Evolutionary conservation across 2,888 invertebrate species (phyloP).

Genomic region (Mactromeris polynyma): DNA sequence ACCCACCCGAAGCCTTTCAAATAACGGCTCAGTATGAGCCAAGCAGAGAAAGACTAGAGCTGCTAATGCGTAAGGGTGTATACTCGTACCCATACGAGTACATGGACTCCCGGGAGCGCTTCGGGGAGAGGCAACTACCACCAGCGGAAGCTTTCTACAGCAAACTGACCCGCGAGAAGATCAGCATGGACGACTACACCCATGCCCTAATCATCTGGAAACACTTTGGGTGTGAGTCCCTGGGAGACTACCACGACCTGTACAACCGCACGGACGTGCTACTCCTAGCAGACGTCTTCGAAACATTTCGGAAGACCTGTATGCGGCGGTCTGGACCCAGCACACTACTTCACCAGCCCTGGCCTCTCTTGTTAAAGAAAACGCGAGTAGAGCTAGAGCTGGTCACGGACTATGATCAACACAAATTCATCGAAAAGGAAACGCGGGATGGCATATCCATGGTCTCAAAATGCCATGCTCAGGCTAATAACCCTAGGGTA

Average conservation of each 20-base stretch:
- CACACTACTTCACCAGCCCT: slow-evolving; percentile 79
- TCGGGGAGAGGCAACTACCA: no score
- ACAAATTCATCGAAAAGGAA: slow-evolving; percentile 70
- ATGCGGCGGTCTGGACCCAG: slow-evolving; percentile 75
- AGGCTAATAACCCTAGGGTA: slow-evolving; percentile 54
- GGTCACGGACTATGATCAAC: slow-evolving; percentile 77
- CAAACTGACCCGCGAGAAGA: no score
- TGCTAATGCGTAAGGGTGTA: background rate
- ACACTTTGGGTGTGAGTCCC: no score
- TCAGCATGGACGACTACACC: no score
- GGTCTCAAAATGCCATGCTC: slow-evolving; percentile 69
- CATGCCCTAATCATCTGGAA: no score
- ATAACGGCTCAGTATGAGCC: no score
- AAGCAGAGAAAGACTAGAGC: background rate
- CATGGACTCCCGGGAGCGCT: no score
- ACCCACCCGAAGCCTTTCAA: no score
- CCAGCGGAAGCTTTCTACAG: no score
- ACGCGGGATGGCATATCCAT: slow-evolving; percentile 54
- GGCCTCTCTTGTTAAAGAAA: slow-evolving; percentile 79
- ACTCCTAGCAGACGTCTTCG: slow-evolving; percentile 82
- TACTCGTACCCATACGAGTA: no score
- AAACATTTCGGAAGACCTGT: slow-evolving; percentile 57
- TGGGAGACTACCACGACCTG: slow-evolving; percentile 74
- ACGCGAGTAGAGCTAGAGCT: slow-evolving; percentile 75
- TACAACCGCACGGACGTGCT: slow-evolving; percentile 78